These are phyloP conservation scores for Nymphicus hollandicus DNA, from an alignment of 2,113 vertebrate species.

Conservation along the genomic window DNA sequence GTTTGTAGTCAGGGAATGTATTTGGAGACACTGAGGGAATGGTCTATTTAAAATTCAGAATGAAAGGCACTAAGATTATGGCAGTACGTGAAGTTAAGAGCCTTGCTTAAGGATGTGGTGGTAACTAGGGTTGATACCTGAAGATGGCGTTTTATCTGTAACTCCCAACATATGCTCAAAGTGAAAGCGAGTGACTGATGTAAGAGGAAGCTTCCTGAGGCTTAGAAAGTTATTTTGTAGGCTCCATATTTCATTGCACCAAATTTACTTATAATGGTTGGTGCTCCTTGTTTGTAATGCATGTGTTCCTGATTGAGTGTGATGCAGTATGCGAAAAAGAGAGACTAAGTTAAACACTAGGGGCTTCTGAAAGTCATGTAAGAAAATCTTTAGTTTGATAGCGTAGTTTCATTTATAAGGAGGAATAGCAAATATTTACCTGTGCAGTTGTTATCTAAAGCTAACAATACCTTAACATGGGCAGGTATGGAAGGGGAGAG, in stretches of 20 bases:
- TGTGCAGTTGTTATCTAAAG: slow-evolving; percentile 1
- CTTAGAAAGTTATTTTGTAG: neutral
- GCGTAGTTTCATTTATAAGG: neutral
- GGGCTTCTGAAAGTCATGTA: neutral
- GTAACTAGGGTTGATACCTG: neutral
- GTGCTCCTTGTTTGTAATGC: neutral
- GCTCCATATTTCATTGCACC: neutral
- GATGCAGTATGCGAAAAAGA: neutral
- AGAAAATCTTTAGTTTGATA: neutral
- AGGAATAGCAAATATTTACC: slow-evolving; percentile 8
- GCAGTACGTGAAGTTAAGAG: neutral
- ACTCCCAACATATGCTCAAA: neutral
- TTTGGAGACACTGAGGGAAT: neutral
- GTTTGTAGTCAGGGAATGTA: neutral
- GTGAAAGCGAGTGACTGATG: neutral
- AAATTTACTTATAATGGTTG: neutral
- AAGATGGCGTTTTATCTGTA: accelerated
- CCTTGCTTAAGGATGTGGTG: neutral
- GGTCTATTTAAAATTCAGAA: neutral
- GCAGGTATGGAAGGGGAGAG: neutral
- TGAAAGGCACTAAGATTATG: neutral
- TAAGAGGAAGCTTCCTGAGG: neutral
- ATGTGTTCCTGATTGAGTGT: neutral
- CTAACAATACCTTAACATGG: neutral
- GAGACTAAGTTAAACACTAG: neutral